These are phyloP conservation scores for Rhipidura dahli DNA, from an alignment of 2,113 vertebrate genomes.

Conservation along the genomic window DNA sequence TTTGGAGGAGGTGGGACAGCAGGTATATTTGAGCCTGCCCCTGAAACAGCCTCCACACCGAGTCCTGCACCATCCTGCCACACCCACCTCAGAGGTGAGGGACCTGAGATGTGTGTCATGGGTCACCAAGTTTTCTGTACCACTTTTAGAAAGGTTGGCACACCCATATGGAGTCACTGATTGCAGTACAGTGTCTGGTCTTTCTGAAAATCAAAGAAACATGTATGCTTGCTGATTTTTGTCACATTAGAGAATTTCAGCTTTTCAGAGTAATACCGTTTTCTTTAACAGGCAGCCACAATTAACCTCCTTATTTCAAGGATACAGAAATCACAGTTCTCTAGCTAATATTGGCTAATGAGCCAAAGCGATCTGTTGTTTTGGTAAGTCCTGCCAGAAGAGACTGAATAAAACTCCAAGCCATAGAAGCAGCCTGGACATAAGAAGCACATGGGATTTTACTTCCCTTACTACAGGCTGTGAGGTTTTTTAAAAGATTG, in stretches of 20 bases:
- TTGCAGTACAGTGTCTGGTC: not conserved
- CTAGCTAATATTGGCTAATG: constrained; percentile 19
- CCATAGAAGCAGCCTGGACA: not conserved
- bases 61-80: not conserved
- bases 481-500: not conserved
- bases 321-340: not conserved
- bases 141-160: not conserved
- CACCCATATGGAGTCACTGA: fast-evolving
- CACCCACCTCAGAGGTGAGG: not conserved
- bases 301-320: not conserved
- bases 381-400: constrained; percentile 11
- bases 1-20: not conserved
- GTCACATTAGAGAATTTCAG: not conserved
- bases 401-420: not conserved
- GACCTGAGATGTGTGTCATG: fast-evolving
- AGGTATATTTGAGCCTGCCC: not conserved
- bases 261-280: not conserved
- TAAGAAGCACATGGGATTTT: constrained; percentile 7
- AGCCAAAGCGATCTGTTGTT: not conserved
- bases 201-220: not conserved
- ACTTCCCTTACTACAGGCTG: not conserved
- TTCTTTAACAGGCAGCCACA: not conserved
- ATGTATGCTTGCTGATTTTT: not conserved
- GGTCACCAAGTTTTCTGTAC: not conserved
- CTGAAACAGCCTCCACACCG: not conserved